These are phyloP conservation scores for Pachyuromys duprasi DNA, from an alignment of 2,797 vertebrate species.

Conservation along the genomic window DNA sequence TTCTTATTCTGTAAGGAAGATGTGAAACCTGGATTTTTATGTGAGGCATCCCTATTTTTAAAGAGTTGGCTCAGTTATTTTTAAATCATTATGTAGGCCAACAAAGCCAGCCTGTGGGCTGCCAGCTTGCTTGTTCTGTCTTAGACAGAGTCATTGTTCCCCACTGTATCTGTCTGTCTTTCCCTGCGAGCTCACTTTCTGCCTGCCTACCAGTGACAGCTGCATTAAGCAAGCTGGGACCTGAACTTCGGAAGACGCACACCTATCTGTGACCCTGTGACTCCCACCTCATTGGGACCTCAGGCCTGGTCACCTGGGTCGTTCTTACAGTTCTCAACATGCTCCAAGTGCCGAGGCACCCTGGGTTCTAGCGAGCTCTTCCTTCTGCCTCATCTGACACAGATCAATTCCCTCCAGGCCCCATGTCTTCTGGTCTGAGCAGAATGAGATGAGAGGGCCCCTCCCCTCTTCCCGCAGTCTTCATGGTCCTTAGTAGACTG, in stretches of 20 bases:
- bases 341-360: background rate
- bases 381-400: background rate
- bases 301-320: background rate
- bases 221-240: background rate
- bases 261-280: background rate
- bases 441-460: background rate
- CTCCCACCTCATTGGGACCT: background rate
- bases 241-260: background rate
- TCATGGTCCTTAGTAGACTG: background rate
- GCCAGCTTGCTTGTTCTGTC: slow-evolving; percentile 62
- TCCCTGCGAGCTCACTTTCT: background rate
- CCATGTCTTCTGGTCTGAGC: background rate
- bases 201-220: background rate
- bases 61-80: slow-evolving; percentile 77
- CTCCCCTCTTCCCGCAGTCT: background rate
- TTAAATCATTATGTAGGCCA: slow-evolving; percentile 78
- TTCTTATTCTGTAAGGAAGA: slow-evolving; percentile 56
- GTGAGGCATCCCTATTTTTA: slow-evolving; percentile 73
- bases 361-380: background rate
- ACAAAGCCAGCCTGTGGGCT: slow-evolving; percentile 66
- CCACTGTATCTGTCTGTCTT: background rate
- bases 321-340: background rate
- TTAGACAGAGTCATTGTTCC: slow-evolving; percentile 54
- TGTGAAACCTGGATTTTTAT: slow-evolving; percentile 49
- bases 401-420: background rate